These are phyloP conservation scores for Mantis religiosa DNA, from an alignment of 2,888 invertebrate genomes.

Conservation along the genomic window DNA sequence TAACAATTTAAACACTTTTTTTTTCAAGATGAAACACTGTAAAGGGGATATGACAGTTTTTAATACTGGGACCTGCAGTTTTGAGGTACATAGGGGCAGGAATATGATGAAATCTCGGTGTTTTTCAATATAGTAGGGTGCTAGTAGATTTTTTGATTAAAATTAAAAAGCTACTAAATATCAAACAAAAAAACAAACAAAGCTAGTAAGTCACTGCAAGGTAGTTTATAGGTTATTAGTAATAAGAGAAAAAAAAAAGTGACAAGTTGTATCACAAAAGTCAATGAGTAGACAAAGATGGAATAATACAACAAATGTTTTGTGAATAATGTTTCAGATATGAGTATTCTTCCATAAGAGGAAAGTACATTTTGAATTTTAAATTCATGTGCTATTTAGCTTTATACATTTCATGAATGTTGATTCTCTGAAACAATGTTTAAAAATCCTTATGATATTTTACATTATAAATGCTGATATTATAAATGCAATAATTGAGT, in stretches of 20 bases:
- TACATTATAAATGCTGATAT: no score
- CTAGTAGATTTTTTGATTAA: slow-evolving; percentile 20
- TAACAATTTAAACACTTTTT: not conserved
- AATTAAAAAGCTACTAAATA: slow-evolving; percentile 24
- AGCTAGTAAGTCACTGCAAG: slow-evolving; percentile 19
- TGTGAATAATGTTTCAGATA: no score
- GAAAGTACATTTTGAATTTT: no score
- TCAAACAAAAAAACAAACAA: slow-evolving; percentile 19
- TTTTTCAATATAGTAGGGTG: slow-evolving; percentile 24
- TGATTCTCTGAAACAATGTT: no score
- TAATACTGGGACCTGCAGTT: slow-evolving; percentile 29
- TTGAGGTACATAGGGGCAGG: slow-evolving; percentile 29
- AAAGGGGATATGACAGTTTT: slow-evolving; percentile 24
- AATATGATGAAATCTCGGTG: slow-evolving; percentile 22
- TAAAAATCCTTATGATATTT: no score
- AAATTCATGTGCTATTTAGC: no score
- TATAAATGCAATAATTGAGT: no score
- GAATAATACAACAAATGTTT: not conserved
- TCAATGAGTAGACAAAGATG: not conserved
- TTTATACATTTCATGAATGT: no score
- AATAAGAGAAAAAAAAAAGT: not conserved
- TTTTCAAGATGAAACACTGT: not conserved
- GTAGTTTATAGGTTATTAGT: slow-evolving; percentile 11
- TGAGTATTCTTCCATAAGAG: no score
- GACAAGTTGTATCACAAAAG: not conserved